Evolutionary conservation across 2,888 invertebrate genomes (phyloP).

Genomic region (Pandemis cinnamomeana): DNA sequence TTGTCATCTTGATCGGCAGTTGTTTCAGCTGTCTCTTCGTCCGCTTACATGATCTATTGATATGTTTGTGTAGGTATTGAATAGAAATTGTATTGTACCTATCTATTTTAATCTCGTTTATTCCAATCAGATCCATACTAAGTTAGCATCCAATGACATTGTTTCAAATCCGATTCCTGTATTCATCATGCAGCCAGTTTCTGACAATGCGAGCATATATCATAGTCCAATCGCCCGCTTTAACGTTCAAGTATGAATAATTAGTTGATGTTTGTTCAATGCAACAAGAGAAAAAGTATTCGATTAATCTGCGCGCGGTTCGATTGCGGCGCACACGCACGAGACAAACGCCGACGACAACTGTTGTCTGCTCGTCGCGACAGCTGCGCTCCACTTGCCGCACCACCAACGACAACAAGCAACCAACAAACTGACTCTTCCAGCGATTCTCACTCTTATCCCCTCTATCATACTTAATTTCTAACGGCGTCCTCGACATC

Average conservation of each 20-base stretch:
- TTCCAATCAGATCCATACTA: neutral
- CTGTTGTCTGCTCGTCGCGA: conserved; percentile 81
- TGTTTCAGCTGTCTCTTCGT: neutral
- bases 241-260: conserved; percentile 34
- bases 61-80: neutral
- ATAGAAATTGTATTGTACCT: neutral
- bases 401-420: conserved; percentile 44
- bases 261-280: conserved; percentile 27
- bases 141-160: neutral
- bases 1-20: neutral
- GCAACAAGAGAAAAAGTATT: conserved; percentile 33
- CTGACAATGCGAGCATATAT: conserved; percentile 1
- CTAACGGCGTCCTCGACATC: conserved; percentile 50
- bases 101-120: neutral
- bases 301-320: conserved; percentile 41
- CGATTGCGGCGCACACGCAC: conserved; percentile 60
- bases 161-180: neutral
- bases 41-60: neutral
- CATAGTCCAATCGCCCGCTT: conserved; percentile 1
- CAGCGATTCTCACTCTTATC: conserved; percentile 55
- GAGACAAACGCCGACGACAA: conserved; percentile 77
- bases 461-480: conserved; percentile 49
- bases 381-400: conserved; percentile 79
- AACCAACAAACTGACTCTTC: conserved; percentile 44
- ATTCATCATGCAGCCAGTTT: neutral